These are phyloP conservation scores for Leptinotarsa lineolata DNA, from an alignment of 1,140 invertebrate species.

Conservation along the genomic window DNA sequence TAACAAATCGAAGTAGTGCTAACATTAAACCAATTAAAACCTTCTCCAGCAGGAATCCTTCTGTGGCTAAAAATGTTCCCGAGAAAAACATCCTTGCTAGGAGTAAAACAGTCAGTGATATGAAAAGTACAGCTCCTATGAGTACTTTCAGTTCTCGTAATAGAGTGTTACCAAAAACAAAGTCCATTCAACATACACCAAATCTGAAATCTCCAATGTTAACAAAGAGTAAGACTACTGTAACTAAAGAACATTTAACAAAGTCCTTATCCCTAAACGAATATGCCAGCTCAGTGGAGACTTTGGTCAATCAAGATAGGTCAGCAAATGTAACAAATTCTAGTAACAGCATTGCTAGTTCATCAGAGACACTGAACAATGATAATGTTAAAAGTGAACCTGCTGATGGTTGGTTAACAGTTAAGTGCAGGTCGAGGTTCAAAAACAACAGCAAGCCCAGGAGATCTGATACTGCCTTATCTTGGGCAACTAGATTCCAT, in stretches of 20 bases:
- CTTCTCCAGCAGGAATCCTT: not conserved
- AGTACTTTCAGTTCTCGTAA: not conserved
- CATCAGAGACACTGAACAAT: constrained; percentile 60
- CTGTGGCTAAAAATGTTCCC: not conserved
- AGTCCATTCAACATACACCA: constrained; percentile 8
- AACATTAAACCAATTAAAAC: constrained; percentile 15
- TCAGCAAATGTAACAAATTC: constrained; percentile 57
- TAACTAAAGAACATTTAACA: constrained; percentile 41
- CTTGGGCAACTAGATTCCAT: constrained; percentile 69
- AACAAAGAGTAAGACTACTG: constrained; percentile 43
- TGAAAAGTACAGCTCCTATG: constrained; percentile 7
- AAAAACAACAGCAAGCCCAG: constrained; percentile 53
- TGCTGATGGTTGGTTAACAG: constrained; percentile 70
- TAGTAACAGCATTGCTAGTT: constrained; percentile 64
- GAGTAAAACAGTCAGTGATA: constrained; percentile 60
- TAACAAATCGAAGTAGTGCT: not conserved
- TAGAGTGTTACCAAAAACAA: constrained; percentile 6
- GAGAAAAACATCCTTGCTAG: constrained; percentile 50
- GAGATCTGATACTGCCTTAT: constrained; percentile 55
- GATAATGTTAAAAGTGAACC: constrained; percentile 59
- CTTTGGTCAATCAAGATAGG: constrained; percentile 60
- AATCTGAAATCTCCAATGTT: constrained; percentile 21
- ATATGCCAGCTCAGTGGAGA: constrained; percentile 59
- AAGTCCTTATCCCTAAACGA: constrained; percentile 46
- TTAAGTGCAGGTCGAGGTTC: constrained; percentile 63